Conservation (phyloP, 2,888 invertebrate genomes). For the Tenthredo livida region DNA sequence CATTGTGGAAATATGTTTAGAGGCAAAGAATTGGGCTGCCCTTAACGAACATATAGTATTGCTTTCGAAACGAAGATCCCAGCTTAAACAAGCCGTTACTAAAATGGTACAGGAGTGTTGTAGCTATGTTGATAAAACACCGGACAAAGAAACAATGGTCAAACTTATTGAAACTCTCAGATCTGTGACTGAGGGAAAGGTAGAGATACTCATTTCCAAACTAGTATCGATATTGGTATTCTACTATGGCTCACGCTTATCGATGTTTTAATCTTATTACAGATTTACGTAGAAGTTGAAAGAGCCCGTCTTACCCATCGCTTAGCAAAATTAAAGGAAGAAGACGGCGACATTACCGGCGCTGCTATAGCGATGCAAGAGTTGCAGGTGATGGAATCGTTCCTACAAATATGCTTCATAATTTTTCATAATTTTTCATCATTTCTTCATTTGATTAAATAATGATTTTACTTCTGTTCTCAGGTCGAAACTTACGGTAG, state of each 20-base stretch:
- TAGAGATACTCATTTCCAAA: constrained; percentile 69
- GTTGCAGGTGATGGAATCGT: constrained; percentile 84
- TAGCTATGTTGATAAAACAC: constrained; percentile 94
- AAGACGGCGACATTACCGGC: constrained; percentile 90
- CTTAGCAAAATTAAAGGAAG: constrained; percentile 91
- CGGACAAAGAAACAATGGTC: constrained; percentile 93
- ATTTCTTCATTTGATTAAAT: background rate
- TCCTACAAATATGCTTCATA: background rate
- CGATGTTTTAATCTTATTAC: constrained; percentile 60
- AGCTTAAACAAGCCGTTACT: constrained; percentile 97
- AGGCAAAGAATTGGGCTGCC: constrained; percentile 94
- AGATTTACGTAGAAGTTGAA: constrained; percentile 99
- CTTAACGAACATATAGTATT: constrained; percentile 96
- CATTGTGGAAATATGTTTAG: constrained; percentile 94
- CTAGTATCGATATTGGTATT: background rate
- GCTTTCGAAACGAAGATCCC: constrained; percentile 95
- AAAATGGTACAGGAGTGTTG: constrained; percentile 98
- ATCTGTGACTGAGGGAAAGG: constrained; percentile 97
- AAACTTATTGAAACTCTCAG: constrained; percentile 97
- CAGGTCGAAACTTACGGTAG: constrained; percentile 97
- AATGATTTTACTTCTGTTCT: background rate
- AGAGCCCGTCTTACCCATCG: constrained; percentile 96
- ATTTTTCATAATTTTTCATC: background rate
- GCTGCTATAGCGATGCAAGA: constrained; percentile 98
- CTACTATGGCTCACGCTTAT: constrained; percentile 23